Evolutionary conservation across 1,140 invertebrate genomes (phyloP).

Genomic region (Cydia strobilella): DNA sequence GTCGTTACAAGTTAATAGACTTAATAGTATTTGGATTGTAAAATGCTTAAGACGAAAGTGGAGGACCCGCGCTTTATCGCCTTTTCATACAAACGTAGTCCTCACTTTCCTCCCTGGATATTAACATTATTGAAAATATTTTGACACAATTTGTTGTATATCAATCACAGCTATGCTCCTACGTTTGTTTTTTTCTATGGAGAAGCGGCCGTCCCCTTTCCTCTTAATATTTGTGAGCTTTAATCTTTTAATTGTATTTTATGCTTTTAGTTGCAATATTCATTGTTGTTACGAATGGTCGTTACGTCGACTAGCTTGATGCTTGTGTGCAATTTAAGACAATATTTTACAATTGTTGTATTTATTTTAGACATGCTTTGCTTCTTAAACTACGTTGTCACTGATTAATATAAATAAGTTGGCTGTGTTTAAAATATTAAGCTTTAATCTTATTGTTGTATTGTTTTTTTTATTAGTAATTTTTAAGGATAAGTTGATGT

Average conservation of each 20-base stretch:
- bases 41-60: too few species aligned
- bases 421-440: constrained; percentile 7
- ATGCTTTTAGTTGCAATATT: constrained; percentile 2
- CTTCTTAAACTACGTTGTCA: background rate
- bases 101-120: too few species aligned
- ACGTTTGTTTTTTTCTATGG: too few species aligned
- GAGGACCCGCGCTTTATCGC: too few species aligned
- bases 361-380: constrained; percentile 20
- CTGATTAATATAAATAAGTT: background rate
- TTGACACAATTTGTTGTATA: too few species aligned
- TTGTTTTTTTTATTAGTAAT: background rate
- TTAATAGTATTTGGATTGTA: background rate
- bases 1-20: background rate
- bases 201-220: too few species aligned
- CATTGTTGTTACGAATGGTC: background rate
- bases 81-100: too few species aligned
- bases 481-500: background rate
- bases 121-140: too few species aligned
- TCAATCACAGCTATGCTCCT: too few species aligned
- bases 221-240: constrained; percentile 5
- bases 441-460: constrained; percentile 15
- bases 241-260: constrained; percentile 1
- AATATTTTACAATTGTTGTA: constrained; percentile 12
- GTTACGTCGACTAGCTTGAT: background rate
- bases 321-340: constrained; percentile 27